phyloP scores from a whole-genome alignment of 2,888 invertebrate species.

The Diloba caeruleocephala region DNA sequence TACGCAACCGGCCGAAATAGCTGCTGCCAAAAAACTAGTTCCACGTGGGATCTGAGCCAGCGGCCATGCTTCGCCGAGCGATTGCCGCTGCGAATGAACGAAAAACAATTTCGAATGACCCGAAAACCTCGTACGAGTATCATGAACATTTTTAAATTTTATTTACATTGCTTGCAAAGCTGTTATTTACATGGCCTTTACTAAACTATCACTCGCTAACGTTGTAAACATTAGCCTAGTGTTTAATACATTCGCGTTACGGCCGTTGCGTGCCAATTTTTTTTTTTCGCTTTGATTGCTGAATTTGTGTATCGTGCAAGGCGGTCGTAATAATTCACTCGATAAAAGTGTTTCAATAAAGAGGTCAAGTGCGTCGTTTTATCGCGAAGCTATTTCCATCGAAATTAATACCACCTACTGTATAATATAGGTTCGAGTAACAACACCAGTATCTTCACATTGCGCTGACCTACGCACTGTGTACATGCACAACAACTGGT shows the following conservation, averaged over 20 bases:
- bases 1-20: constrained; percentile 82
- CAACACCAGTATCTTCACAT: constrained; percentile 55
- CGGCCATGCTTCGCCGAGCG: constrained; percentile 40
- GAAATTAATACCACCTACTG: constrained; percentile 56
- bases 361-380: constrained; percentile 77
- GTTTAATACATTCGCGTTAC: constrained; percentile 12
- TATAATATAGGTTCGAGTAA: constrained; percentile 47
- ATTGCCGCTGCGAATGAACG: constrained; percentile 19
- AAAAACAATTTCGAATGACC: constrained; percentile 18
- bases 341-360: constrained; percentile 74
- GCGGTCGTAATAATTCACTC: constrained; percentile 61
- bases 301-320: constrained; percentile 54
- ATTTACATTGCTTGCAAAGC: too few species aligned
- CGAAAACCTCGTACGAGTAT: constrained; percentile 24
- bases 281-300: constrained; percentile 48
- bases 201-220: constrained; percentile 4
- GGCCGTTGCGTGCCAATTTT: constrained; percentile 57
- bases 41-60: constrained; percentile 74
- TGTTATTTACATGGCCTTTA: background rate
- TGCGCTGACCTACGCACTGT: constrained; percentile 70
- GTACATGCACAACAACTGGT: constrained; percentile 19
- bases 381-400: constrained; percentile 66
- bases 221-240: constrained; percentile 12
- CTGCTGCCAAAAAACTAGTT: constrained; percentile 84
- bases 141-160: background rate